Evolutionary conservation across 2,888 invertebrate species (phyloP), one percentile per base, ranked within the genome.

Genomic region (Caradrina kadenii): DNA sequence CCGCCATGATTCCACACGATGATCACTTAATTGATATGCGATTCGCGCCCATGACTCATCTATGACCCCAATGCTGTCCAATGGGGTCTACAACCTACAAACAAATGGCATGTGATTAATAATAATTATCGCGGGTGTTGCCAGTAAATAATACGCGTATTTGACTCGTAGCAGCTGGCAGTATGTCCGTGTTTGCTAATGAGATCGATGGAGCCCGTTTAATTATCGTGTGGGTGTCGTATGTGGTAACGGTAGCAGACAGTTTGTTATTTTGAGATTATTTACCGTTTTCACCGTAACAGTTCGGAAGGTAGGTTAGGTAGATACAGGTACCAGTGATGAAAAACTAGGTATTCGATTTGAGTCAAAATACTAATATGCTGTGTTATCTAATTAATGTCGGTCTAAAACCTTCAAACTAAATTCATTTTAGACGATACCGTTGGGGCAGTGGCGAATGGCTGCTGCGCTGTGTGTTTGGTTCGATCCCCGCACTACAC

Each of bases 71-170:
- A 69, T 73, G 17, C 63, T 8, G 8, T 53, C 39, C 59, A 39
- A 54, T 68, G 77, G 54, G 66, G 73, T 73, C 66, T 53, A 71
- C 52, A 65, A 62, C 81, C 75, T 60, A 78, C 81, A 72, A 77
- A 73, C 58, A 71, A 63, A 73, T 56, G 65, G 45, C 60, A 70
- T 49, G 35, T 56, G 19, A 78, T 78, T 66, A 80, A 69, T 80
- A 80, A 66, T 66, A 80, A 69, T 80, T 75, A 66, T 50, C 59
- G 39, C 56, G 21, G 11, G 53, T 61, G 49, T 61, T 63, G 49
- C n/a, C 67, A 63, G 21, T 53, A 55, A 63, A 63, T 45, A 42
- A 68, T 26, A 62, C 26, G 19, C 21, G 8, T 61, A 48, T 79
- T 61, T 69, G 59, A 26, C 48, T 63, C 2, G 31, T 42, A 26